Evolutionary conservation across 1,140 invertebrate genomes (phyloP), one percentile per base, ranked within the genome.

Genomic region (Reticulitermes speratus): DNA sequence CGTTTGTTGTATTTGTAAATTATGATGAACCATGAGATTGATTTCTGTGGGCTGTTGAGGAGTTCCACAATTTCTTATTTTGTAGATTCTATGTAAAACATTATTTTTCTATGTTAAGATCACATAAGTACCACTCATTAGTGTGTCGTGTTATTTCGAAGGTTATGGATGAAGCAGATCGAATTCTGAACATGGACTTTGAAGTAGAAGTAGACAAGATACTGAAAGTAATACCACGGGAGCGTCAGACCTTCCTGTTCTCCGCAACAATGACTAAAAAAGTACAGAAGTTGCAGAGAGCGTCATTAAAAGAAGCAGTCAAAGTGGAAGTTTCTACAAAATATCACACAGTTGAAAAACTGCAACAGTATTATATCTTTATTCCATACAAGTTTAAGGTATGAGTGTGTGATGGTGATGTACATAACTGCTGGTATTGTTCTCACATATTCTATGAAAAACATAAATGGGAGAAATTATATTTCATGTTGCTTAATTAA

Each of bases 221-320:
- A 86, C 91, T 99, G 6, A 96, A 96, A 90, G 97, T 96, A 0
- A 96, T 99, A 87, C 98, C 98, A 0, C 93, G 95, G 75, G 97
- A 99, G 89, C 93, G 98, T 32, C 92, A 94, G 86, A 99, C 98
- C 0, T 96, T 96, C 88, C 90, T 99, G 44, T 99, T 99, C 92
- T 99, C 98, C 3, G 98, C 98, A 6, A 99, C 98, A 32, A 99
- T 99, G 98, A 99, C 98, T 0, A 98, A 98, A 90, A 99, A 99
- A 92, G 98, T 99, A 1, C 95, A 97, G 88, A 99, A 99, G 91
- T 91, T 99, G 38, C 98, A 99, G 90, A 92, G 98, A 85, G 99
- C 99, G 3, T 99, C 97, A 12, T 92, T 99, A 1, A 94, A 95
- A 88, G 95, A 97, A 91, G 98, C 99, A 16, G 97, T 98, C 0